Evolutionary conservation across 2,113 vertebrate species (phyloP).

Genomic region (Boleophthalmus pectinirostris): DNA sequence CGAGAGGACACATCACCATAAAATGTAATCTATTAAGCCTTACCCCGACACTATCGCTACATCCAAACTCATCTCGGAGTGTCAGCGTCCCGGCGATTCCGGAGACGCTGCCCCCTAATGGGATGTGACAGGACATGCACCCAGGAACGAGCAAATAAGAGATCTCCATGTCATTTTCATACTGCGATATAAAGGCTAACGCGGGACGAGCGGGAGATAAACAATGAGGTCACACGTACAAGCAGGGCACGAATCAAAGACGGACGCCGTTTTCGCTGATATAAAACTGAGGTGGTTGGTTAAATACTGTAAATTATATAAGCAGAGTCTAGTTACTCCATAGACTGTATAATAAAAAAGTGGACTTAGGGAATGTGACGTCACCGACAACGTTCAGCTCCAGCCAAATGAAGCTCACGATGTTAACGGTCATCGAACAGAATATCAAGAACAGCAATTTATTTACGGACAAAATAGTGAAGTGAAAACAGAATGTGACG

Average conservation of each 20-base stretch:
- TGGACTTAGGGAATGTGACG: too few relatives aligned
- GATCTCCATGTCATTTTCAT: conserved; percentile 58
- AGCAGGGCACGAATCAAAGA: background rate
- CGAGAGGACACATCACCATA: conserved; percentile 59
- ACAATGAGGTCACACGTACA: conserved; percentile 7
- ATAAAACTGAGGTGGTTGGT: background rate
- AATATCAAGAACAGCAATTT: too few relatives aligned
- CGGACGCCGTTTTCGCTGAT: background rate
- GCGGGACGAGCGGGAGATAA: conserved; percentile 16
- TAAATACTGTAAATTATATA: background rate
- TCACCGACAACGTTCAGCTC: too few relatives aligned
- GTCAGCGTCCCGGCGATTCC: conserved; percentile 51
- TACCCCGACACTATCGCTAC: conserved; percentile 60
- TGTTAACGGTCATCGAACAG: too few relatives aligned
- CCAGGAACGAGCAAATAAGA: conserved; percentile 59
- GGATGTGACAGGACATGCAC: conserved; percentile 64
- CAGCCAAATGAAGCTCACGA: too few relatives aligned
- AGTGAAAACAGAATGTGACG: too few relatives aligned
- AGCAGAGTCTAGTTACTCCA: background rate
- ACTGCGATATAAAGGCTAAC: conserved; percentile 18
- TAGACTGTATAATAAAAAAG: too few relatives aligned
- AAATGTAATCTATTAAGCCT: conserved; percentile 75
- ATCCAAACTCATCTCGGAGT: conserved; percentile 69
- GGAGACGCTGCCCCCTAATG: conserved; percentile 56
- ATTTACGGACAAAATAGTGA: too few relatives aligned